A percentile compares a stretch with the other conserved stretches of the same genome.
Conservation (phyloP, 2,113 vertebrate genomes). For the Pteruthius melanotis region DNA sequence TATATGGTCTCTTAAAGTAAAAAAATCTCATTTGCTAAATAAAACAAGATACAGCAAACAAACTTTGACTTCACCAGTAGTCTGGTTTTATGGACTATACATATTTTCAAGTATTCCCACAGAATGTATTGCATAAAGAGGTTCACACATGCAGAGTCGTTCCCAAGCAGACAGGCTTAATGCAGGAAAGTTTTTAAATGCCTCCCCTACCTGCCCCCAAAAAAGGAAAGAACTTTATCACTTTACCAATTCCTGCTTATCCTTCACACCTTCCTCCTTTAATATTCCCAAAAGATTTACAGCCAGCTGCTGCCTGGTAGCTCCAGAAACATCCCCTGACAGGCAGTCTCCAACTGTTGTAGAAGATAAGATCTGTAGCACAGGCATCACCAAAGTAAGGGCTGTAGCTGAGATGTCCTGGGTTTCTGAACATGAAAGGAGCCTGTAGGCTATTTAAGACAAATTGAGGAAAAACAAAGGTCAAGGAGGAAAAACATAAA, state of each 20-base stretch:
- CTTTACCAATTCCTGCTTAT: conserved; percentile 50
- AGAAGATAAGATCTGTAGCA: conserved; percentile 87
- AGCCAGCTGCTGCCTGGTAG: conserved; percentile 78
- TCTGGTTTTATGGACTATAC: neutral
- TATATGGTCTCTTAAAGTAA: fast-evolving
- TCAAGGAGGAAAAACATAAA: neutral
- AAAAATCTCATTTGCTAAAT: neutral
- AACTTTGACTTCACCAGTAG: neutral
- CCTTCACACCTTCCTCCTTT: conserved; percentile 35
- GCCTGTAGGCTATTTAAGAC: conserved; percentile 75
- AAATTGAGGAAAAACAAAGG: neutral
- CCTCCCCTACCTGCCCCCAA: neutral
- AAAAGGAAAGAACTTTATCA: neutral
- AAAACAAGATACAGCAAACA: neutral
- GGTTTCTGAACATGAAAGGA: conserved; percentile 70
- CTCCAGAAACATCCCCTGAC: conserved; percentile 57
- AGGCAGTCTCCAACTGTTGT: conserved; percentile 77
- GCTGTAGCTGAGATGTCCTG: conserved; percentile 62
- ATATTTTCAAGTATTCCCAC: neutral
- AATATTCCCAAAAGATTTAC: conserved; percentile 73
- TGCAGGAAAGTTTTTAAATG: neutral
- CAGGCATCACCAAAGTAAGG: conserved; percentile 80
- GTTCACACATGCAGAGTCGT: neutral
- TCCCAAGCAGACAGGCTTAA: neutral
- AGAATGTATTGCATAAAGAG: neutral